Base-by-base conservation (phyloP, 2,113 vertebrate species). In the Cottus gobio region DNA sequence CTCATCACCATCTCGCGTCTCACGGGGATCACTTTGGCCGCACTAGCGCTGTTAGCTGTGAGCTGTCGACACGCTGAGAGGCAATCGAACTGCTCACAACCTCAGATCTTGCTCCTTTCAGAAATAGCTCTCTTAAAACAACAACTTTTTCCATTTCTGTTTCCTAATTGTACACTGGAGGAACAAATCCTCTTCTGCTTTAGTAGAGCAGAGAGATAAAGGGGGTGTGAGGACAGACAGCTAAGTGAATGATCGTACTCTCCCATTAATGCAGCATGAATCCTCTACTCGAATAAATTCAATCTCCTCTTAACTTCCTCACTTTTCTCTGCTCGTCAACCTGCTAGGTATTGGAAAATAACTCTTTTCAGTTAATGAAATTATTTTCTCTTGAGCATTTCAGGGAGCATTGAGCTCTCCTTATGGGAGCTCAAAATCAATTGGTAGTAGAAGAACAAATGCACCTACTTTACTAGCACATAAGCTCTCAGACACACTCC, bases 281-380 rank as follows among this genome's bases (percentile, higher is more conserved):
- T 80, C 73, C 50, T 80, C 48, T 58, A 75, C 68, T 76, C 13
- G 22, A 84, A 82, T 83, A 54, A 92, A 85, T 67, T 67, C 31
- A 54, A 85, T 88, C 70, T 86, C 75, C 22, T 86, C 81, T 72
- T 75, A 75, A 80, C 65, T 71, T 82, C 39, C 54, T 24, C 74
- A 66, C 48, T 75, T 79, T 72, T 75, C 46, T 67, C 42, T 63
- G 22, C 70, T 31, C 26, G 50, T 79, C 44, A 66, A 70, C 68
- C 58, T 71, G 65, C 0, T 1, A 39, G 24, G 24, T 46, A 77
- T 37, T n/a, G 30, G 26, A 71, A 50, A 78, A 56, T 42, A 71
- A 54, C 79, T 87, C 72, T 74, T 44, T 67, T 24, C 80, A 77
- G 15, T 56, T 67, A 85, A 85, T 87, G 68, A 77, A 85, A 70